Evolutionary conservation across 2,888 invertebrate species (phyloP).

Genomic region (Magallana nippona): DNA sequence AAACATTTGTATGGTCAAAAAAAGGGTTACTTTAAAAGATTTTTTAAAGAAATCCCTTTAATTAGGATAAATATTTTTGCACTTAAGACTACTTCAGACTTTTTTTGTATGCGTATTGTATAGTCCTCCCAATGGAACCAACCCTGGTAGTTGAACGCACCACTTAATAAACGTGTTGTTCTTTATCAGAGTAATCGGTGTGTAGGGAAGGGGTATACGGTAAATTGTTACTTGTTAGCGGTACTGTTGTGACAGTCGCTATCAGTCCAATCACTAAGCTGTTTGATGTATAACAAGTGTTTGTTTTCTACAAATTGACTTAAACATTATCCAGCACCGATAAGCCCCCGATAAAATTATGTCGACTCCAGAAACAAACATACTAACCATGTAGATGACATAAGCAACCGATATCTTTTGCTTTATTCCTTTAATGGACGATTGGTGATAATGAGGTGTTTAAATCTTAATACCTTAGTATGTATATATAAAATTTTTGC

Average conservation of each 20-base stretch:
- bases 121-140: not conserved
- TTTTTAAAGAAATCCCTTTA: not conserved
- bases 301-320: slow-evolving; percentile 35
- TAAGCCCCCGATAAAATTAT: slow-evolving; percentile 26
- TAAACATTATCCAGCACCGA: slow-evolving; percentile 28
- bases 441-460: slow-evolving; percentile 7
- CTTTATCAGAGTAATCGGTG: not conserved
- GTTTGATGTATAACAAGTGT: slow-evolving; percentile 33
- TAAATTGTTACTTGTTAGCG: not conserved
- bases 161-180: not conserved
- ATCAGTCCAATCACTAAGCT: slow-evolving; percentile 30
- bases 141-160: not conserved
- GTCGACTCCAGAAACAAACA: slow-evolving; percentile 26
- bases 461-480: not conserved
- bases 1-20: slow-evolving; percentile 11
- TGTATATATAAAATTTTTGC: not conserved
- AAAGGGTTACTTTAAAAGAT: slow-evolving; percentile 16
- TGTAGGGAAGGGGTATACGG: not conserved
- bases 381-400: not conserved
- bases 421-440: not conserved
- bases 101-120: not conserved
- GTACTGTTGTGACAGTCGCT: not conserved
- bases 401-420: slow-evolving; percentile 12
- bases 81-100: not conserved
- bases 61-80: not conserved